Evolutionary conservation across 2,797 vertebrate genomes (phyloP).

Genomic region (Lepus townsendii): DNA sequence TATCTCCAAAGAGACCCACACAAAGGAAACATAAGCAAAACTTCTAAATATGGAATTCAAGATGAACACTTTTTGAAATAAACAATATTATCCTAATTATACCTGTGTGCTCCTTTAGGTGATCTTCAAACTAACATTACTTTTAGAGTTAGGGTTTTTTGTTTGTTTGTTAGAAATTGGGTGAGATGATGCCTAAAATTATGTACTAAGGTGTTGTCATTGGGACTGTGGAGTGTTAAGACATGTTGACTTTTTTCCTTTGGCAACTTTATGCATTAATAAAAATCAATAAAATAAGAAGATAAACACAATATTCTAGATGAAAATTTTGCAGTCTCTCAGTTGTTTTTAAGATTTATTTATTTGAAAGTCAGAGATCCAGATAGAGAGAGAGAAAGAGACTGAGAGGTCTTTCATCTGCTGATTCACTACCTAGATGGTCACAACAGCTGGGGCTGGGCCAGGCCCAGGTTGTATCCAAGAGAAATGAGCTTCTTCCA

Average conservation of each 20-base stretch:
- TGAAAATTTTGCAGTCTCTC: not conserved
- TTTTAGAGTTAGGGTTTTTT: not conserved
- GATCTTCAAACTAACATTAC: not conserved
- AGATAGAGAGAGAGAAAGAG: too few species aligned
- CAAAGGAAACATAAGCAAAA: not conserved
- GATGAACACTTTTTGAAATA: conserved; percentile 47
- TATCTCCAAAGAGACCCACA: conserved; percentile 20
- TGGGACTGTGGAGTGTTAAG: not conserved
- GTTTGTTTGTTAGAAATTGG: not conserved
- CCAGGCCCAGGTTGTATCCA: too few species aligned
- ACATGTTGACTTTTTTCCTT: not conserved
- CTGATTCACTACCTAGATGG: too few species aligned
- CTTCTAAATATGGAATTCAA: not conserved
- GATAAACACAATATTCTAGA: not conserved
- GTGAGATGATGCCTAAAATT: conserved; percentile 24
- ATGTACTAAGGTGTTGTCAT: not conserved
- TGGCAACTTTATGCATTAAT: conserved; percentile 11
- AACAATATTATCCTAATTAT: conserved; percentile 6
- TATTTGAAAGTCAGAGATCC: too few species aligned
- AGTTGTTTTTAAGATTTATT: too few species aligned
- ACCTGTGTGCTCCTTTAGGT: conserved; percentile 7
- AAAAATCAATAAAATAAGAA: not conserved
- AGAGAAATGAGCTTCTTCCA: too few species aligned
- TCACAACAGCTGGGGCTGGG: too few species aligned
- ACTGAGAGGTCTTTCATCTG: too few species aligned